Percentiles rank a stretch among this genome's conserved stretches.
phyloP scores from a whole-genome alignment of 1,140 invertebrate genomes.

The Drosophila nannoptera region DNA sequence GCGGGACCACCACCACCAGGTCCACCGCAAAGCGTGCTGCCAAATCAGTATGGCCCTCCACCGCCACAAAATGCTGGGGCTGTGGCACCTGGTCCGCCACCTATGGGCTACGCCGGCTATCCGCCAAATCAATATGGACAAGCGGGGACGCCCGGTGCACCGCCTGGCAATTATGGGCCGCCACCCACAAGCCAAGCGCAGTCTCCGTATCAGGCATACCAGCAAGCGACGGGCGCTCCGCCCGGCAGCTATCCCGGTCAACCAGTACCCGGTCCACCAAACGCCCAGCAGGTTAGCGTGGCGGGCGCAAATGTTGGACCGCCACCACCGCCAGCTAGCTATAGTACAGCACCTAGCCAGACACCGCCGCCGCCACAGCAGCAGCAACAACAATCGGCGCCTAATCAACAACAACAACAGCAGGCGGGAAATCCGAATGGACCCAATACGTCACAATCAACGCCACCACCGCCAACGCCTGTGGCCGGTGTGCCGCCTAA shows the following conservation, averaged over 20 bases:
- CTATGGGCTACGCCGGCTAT: slow-evolving; percentile 72
- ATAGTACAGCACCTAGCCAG: slow-evolving; percentile 74
- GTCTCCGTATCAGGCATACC: slow-evolving; percentile 70
- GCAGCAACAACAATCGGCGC: slow-evolving; percentile 37
- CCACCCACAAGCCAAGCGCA: slow-evolving; percentile 62
- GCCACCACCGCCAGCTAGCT: slow-evolving; percentile 62
- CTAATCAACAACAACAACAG: slow-evolving; percentile 44
- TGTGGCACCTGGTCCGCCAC: slow-evolving; percentile 59
- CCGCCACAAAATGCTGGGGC: slow-evolving; percentile 63
- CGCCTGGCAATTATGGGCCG: slow-evolving; percentile 68
- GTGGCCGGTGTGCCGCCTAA: slow-evolving; percentile 39
- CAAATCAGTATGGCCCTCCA: slow-evolving; percentile 78
- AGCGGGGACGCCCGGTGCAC: slow-evolving; percentile 50
- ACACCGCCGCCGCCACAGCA: slow-evolving; percentile 66
- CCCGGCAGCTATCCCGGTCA: slow-evolving; percentile 61
- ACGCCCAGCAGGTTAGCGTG: slow-evolving; percentile 41
- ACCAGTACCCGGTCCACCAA: slow-evolving; percentile 30
- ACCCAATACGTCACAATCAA: slow-evolving; percentile 73
- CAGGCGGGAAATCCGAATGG: slow-evolving; percentile 65
- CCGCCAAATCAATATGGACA: slow-evolving; percentile 73
- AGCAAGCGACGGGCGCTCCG: slow-evolving; percentile 57
- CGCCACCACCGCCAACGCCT: slow-evolving; percentile 55
- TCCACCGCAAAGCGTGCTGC: slow-evolving; percentile 53
- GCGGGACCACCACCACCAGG: slow-evolving; percentile 66
- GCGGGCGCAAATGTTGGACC: slow-evolving; percentile 45